Base-by-base conservation (phyloP, 2,888 invertebrate species). In the Pseudanteris insignis region DNA sequence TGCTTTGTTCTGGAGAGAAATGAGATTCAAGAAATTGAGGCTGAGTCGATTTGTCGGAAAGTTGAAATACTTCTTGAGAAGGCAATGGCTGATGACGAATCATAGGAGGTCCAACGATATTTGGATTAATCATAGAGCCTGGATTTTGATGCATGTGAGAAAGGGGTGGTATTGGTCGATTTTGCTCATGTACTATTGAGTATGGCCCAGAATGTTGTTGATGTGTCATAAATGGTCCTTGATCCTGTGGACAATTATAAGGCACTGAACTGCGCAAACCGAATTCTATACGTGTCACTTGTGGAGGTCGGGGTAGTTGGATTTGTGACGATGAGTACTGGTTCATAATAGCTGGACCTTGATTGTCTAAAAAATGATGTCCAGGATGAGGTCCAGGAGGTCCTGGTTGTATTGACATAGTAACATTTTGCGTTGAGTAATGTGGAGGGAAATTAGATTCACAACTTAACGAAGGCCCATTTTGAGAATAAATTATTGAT, bases 281-380 rank as follows among this genome's bases (percentile, higher is more conserved):
- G 32, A 70, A 77, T 12, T 78, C 76, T 57, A 70, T 63, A 30
- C 70, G 60, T 15, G 60, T 64, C 50, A 68, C 67, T 8, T 71
- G 58, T 8, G 72, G 67, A 8, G 74, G 72, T 2, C 68, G 69
- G 11, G 60, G 70, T 8, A 63, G 64, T 29, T 67, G 2, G 21
- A 30, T 32, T 28, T 33, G 64, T 8, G 14, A 29, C 2, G 36
- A 33, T 0, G 25, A 32, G 13, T 36, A 53, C 32, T 38, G 59
- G n/a, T 40, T 38, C 47, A 53, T 55, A 59, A 72, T 60, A 26
- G 66, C 66, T 54, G 72, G 67, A 55, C 71, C 74, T 36, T 72
- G 76, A 61, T 68, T 72, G 10, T 77, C 74, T 25, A 65, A 38
- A 40, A 75, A 79, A n/a, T 51, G 51, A 30, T 73, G 77, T 4